Percentiles rank a stretch among this genome's conserved stretches.
phyloP scores from a whole-genome alignment of 2,888 invertebrate species.

The Rutpela maculata region DNA sequence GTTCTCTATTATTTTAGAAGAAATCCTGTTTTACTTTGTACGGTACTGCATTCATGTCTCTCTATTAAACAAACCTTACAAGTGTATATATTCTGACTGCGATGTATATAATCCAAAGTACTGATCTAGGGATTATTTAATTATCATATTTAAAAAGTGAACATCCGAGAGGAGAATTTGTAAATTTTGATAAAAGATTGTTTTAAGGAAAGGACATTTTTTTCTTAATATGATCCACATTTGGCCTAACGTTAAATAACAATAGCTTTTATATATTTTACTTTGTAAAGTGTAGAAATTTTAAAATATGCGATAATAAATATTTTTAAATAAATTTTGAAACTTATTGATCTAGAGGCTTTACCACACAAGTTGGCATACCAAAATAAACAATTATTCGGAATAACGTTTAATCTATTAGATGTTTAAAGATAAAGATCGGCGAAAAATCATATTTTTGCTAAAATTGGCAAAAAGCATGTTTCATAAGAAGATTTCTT shows the following conservation, averaged over 20 bases:
- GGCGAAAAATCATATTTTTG: too few relatives aligned
- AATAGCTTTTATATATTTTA: conserved; percentile 3
- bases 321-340: neutral
- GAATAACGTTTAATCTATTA: too few relatives aligned
- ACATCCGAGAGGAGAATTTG: neutral
- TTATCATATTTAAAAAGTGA: conserved; percentile 3
- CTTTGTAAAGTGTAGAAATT: neutral
- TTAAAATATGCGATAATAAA: conserved; percentile 13
- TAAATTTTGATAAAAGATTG: conserved; percentile 11
- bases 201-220: conserved; percentile 29
- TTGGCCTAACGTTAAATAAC: conserved; percentile 31
- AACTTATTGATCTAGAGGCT: neutral
- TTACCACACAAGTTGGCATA: neutral
- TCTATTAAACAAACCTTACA: neutral
- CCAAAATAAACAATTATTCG: too few relatives aligned
- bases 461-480: too few relatives aligned
- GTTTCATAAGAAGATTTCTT: too few relatives aligned
- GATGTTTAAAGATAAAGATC: too few relatives aligned
- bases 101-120: conserved; percentile 26
- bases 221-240: neutral
- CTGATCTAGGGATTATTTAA: conserved; percentile 18
- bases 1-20: neutral
- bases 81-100: conserved; percentile 26
- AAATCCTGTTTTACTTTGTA: neutral
- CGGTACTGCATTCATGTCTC: neutral